Evolutionary conservation across 2,888 invertebrate species (phyloP), one percentile per base, ranked within the genome.

Genomic region (Lydus trimaculatus): DNA sequence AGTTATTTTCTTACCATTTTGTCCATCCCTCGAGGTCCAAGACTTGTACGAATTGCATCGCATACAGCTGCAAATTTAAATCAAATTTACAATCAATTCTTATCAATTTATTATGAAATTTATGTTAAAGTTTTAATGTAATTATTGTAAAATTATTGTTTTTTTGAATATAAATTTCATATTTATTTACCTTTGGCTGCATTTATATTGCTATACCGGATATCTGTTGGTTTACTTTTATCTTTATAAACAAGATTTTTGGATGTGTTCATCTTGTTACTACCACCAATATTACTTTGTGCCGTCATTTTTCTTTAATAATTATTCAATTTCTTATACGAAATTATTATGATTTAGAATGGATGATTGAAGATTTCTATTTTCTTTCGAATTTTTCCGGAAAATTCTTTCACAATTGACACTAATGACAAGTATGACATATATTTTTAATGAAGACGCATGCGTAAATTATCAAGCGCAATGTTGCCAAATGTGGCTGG

Each of bases 11-110:
- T 85, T 89, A 95, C 95, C 99, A 99, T 99, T 90, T 99, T 99
- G 84, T 99, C 99, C 99, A 99, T 99, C 73, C 99, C 99, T 77
- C 96, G 91, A 23, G 99, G 99, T 5, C 99, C 99, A 86, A 99
- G 89, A 87, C 98, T 98, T 15, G 99, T 99, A 71, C 99, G 92
- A 81, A 99, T 96, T 15, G 99, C 98, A 95, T 98, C 97, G 73
- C 98, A 95, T 65, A 99, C 98, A 87, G 99, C 98, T 98, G 86
- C 70, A 90, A 88, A 75, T 79, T 76, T 61, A 77, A 70, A 72
- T n/a, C 13, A 15, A 36, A 48, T 61, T 39, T 64, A 33, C n/a
- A 11, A n/a, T 20, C 64, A 66, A 68, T 15, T 36, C 15, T 56
- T 25, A 58, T 43, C 61, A 2, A 56, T 58, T 62, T 23, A 52